Evolutionary conservation across 2,888 invertebrate species (phyloP).

Genomic region (Oeneis ivallda): DNA sequence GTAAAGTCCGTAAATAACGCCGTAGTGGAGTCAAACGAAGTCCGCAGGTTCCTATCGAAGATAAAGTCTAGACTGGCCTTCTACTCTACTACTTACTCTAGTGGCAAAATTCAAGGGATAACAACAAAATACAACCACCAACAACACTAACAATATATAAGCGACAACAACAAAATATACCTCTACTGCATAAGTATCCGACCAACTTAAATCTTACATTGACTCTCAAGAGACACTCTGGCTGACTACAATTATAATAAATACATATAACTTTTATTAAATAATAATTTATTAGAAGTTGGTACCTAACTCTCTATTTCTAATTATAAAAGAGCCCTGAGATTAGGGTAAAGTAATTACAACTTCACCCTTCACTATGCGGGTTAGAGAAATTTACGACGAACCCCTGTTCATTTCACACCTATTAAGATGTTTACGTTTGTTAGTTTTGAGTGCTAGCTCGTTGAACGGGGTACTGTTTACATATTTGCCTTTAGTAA

Average conservation of each 20-base stretch:
- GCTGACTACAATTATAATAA: too few species aligned
- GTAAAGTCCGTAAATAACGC: constrained; percentile 6
- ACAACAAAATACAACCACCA: too few species aligned
- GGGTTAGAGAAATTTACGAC: constrained; percentile 28
- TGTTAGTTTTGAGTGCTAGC: constrained; percentile 4
- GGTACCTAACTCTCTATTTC: constrained; percentile 9
- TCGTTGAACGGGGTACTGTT: neutral
- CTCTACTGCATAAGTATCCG: too few species aligned
- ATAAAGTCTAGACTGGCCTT: neutral
- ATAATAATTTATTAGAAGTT: constrained; percentile 26
- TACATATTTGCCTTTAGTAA: neutral
- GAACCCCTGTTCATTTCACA: constrained; percentile 35
- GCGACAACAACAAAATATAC: too few species aligned
- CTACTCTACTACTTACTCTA: too few species aligned
- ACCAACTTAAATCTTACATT: too few species aligned
- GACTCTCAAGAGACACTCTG: too few species aligned
- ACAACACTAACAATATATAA: too few species aligned
- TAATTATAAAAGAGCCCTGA: constrained; percentile 30
- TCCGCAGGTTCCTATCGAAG: constrained; percentile 3
- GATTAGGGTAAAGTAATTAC: constrained; percentile 37
- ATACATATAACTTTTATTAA: neutral
- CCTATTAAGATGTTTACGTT: constrained; percentile 51
- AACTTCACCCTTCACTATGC: constrained; percentile 30
- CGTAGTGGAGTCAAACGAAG: constrained; percentile 2
- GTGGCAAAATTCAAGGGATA: too few species aligned